Evolutionary conservation across 2,797 vertebrate genomes (phyloP).

Genomic region (Enteromius unitaeniatus): DNA sequence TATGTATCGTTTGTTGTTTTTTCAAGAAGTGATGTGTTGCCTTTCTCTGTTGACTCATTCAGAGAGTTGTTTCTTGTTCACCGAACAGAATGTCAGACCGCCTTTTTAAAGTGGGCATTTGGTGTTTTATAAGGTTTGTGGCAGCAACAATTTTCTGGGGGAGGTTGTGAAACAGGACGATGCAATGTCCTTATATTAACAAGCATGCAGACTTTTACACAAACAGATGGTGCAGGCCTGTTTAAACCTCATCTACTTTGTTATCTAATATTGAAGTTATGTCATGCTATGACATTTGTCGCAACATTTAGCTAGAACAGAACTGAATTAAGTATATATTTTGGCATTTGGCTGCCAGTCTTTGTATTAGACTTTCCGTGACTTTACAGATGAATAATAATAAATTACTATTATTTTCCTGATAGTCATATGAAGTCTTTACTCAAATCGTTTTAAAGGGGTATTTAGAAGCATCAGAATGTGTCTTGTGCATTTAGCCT

Average conservation of each 20-base stretch:
- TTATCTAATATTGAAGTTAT: background rate
- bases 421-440: background rate
- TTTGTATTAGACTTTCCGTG: background rate
- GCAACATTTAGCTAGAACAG: background rate
- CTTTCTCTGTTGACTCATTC: slow-evolving; percentile 34
- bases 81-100: slow-evolving; percentile 47
- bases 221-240: slow-evolving; percentile 25
- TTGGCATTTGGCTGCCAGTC: background rate
- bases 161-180: slow-evolving; percentile 39
- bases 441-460: background rate
- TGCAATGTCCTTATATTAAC: slow-evolving; percentile 17
- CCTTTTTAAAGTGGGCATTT: slow-evolving; percentile 45
- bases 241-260: background rate
- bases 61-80: slow-evolving; percentile 35
- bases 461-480: background rate
- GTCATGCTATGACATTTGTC: background rate
- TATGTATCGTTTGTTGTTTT: background rate
- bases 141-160: slow-evolving; percentile 38
- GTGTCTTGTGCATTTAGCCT: background rate
- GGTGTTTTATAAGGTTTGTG: slow-evolving; percentile 45
- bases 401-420: background rate
- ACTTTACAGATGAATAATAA: background rate
- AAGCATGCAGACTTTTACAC: background rate
- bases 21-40: slow-evolving; percentile 5
- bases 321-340: background rate